Percentiles rank a stretch among this genome's conserved stretches.
phyloP scores from a whole-genome alignment of 2,888 invertebrate species.

The Apeira syringaria region DNA sequence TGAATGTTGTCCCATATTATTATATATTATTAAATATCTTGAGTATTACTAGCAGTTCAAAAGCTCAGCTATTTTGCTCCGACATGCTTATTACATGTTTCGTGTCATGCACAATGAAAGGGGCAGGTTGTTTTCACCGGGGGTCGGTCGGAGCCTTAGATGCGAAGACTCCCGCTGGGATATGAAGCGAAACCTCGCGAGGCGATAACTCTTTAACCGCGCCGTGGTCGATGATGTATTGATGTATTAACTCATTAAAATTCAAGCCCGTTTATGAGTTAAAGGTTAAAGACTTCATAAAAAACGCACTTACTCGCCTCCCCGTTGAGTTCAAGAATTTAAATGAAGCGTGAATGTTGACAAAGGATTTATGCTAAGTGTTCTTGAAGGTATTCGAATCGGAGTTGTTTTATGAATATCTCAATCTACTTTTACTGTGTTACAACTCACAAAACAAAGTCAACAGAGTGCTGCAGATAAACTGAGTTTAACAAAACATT shows the following conservation, averaged over 20 bases:
- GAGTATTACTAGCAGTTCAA: slow-evolving; percentile 43
- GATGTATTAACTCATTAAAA: slow-evolving; percentile 78
- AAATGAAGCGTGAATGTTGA: slow-evolving; percentile 58
- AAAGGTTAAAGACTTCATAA: slow-evolving; percentile 76
- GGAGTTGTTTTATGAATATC: slow-evolving; percentile 34
- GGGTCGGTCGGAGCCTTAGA: slow-evolving; percentile 62
- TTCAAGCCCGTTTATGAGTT: slow-evolving; percentile 68
- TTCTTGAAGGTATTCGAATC: slow-evolving; percentile 39
- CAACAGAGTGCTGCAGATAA: too few relatives aligned
- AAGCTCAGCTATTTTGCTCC: slow-evolving; percentile 45
- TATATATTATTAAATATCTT: too few relatives aligned
- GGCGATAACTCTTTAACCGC: slow-evolving; percentile 63
- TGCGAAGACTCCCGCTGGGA: slow-evolving; percentile 56
- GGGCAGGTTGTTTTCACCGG: slow-evolving; percentile 57
- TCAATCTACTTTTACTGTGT: slow-evolving; percentile 1
- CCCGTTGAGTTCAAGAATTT: slow-evolving; percentile 65
- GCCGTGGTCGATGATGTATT: slow-evolving; percentile 68
- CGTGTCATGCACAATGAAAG: slow-evolving; percentile 53
- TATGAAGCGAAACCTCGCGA: slow-evolving; percentile 63
- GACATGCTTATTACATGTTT: slow-evolving; percentile 49
- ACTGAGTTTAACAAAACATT: too few relatives aligned
- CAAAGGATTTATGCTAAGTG: slow-evolving; percentile 49
- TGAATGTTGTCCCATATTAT: too few relatives aligned
- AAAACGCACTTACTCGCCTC: slow-evolving; percentile 60
- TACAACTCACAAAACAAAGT: not conserved